These are phyloP conservation scores for Vultur gryphus DNA, from an alignment of 2,797 vertebrate species.

Conservation along the genomic window DNA sequence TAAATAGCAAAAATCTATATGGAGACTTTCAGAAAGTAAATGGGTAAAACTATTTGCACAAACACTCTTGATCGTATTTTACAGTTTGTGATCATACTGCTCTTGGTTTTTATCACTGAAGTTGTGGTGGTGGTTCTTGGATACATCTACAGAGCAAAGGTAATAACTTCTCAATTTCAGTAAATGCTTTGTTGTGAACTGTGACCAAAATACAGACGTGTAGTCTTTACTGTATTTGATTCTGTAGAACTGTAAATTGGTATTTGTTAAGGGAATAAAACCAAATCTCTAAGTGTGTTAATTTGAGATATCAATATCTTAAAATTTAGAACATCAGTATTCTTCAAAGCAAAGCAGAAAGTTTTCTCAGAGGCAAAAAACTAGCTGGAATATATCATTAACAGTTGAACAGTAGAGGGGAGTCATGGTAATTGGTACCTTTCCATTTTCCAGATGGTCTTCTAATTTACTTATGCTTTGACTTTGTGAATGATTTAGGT, in stretches of 20 bases:
- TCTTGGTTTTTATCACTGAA: slow-evolving; percentile 95
- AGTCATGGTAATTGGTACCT: background rate
- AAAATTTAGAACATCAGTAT: background rate
- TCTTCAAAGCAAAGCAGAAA: background rate
- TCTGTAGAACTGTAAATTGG: background rate
- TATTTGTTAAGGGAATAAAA: background rate
- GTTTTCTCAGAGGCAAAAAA: background rate
- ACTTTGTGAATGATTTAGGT: background rate
- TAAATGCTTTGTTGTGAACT: background rate
- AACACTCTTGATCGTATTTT: slow-evolving; percentile 36
- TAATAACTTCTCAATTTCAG: slow-evolving; percentile 52
- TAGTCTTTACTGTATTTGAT: background rate
- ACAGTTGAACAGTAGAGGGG: background rate
- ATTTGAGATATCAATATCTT: background rate
- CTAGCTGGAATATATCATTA: background rate
- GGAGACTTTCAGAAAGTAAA: background rate
- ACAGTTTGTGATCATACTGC: slow-evolving; percentile 94
- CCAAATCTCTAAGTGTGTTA: background rate
- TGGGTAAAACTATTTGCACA: background rate
- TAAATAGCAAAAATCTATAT: background rate
- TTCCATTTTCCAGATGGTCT: background rate
- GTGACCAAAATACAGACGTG: background rate
- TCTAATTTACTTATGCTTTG: background rate
- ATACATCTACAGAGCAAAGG: slow-evolving; percentile 98
- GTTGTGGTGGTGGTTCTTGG: slow-evolving; percentile 95